Evolutionary conservation across 2,113 vertebrate species (phyloP).

Genomic region (Cryptomyrus ogoouensis): DNA sequence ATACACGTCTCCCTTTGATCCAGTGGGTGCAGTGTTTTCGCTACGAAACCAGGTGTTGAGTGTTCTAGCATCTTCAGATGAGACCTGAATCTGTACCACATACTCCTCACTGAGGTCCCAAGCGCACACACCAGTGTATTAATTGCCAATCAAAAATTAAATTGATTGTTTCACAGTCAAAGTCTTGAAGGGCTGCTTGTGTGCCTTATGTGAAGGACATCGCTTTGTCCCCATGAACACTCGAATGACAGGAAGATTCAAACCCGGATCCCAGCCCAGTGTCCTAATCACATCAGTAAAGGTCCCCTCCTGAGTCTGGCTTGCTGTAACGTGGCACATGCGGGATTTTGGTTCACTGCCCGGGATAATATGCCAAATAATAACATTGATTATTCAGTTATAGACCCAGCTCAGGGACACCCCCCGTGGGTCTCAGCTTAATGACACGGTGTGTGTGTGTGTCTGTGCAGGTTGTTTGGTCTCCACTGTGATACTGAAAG

Average conservation of each 20-base stretch:
- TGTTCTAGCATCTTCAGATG: neutral
- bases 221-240: neutral
- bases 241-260: neutral
- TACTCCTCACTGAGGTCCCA: neutral
- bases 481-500: neutral
- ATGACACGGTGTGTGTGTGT: neutral
- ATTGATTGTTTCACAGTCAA: neutral
- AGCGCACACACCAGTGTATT: neutral
- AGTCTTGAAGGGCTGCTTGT: neutral
- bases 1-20: constrained; percentile 36
- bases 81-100: neutral
- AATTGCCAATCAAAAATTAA: neutral
- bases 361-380: neutral
- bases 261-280: neutral
- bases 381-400: neutral
- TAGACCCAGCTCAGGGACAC: neutral
- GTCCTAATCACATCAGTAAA: neutral
- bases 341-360: neutral
- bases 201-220: neutral
- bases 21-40: constrained; percentile 28
- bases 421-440: neutral
- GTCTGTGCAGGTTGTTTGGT: neutral
- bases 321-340: neutral
- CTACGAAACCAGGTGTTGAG: constrained; percentile 15
- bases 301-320: neutral